phyloP scores from a whole-genome alignment of 2,797 vertebrate species.

The Epinephelus coioides region DNA sequence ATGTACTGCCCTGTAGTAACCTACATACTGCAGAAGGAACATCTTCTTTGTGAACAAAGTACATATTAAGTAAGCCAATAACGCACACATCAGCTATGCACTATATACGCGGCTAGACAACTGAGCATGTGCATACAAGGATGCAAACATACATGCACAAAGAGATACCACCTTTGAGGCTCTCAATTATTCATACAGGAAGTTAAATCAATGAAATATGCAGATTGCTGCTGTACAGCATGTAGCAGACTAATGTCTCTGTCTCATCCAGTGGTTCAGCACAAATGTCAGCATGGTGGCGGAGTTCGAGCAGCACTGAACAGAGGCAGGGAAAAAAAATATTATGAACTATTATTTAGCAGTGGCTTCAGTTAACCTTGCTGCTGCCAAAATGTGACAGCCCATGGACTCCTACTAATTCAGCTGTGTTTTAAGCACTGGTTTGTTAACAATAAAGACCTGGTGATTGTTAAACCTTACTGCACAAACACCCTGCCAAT shows the following conservation, averaged over 20 bases:
- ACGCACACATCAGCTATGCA: slow-evolving; percentile 30
- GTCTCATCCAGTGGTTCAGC: slow-evolving; percentile 63
- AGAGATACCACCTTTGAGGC: slow-evolving; percentile 35
- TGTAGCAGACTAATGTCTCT: slow-evolving; percentile 65
- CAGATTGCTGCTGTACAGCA: slow-evolving; percentile 66
- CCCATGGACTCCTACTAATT: slow-evolving; percentile 24
- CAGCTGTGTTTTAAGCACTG: slow-evolving; percentile 25
- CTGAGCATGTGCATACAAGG: slow-evolving; percentile 40
- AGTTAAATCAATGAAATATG: slow-evolving; percentile 83
- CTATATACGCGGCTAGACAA: slow-evolving; percentile 6
- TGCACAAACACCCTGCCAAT: slow-evolving; percentile 26
- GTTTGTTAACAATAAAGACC: slow-evolving; percentile 33
- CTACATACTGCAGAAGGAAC: slow-evolving; percentile 20
- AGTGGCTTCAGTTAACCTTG: slow-evolving; percentile 26
- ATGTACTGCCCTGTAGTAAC: slow-evolving; percentile 9
- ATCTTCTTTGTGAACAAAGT: slow-evolving; percentile 26
- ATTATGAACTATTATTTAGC: slow-evolving; percentile 47
- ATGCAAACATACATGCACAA: slow-evolving; percentile 50
- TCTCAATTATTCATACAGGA: slow-evolving; percentile 83
- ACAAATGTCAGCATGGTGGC: slow-evolving; percentile 34
- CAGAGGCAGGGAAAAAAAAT: slow-evolving; percentile 13
- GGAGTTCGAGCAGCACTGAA: slow-evolving; percentile 29
- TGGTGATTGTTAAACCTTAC: slow-evolving; percentile 25
- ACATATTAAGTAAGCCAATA: slow-evolving; percentile 18
- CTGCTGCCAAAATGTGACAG: slow-evolving; percentile 43